Conservation (phyloP, 2,888 invertebrate species). For the Caenorhabditis wallacei region DNA sequence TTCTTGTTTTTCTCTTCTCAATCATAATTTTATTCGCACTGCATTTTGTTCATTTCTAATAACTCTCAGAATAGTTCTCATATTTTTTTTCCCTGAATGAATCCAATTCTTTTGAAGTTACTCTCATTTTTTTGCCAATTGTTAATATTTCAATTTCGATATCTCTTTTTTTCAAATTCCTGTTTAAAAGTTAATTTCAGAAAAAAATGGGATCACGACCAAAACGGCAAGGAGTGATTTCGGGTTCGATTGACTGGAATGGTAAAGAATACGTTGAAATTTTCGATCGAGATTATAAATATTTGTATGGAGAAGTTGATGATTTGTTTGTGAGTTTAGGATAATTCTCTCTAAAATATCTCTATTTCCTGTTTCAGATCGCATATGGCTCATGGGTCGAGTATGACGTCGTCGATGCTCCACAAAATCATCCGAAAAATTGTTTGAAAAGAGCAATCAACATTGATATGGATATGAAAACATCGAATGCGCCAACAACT, state of each 20-base stretch:
- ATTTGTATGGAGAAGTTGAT: constrained; percentile 30
- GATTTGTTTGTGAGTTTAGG: constrained; percentile 28
- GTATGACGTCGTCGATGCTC: constrained; percentile 2
- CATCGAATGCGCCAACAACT: constrained; percentile 27
- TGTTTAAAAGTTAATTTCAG: no score
- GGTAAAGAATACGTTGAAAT: constrained; percentile 19
- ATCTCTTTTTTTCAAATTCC: not conserved
- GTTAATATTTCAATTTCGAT: not conserved
- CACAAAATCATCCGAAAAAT: constrained; percentile 17
- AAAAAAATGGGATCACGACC: not conserved
- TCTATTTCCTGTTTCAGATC: not conserved
- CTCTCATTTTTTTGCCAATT: not conserved
- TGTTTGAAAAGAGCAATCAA: constrained; percentile 1
- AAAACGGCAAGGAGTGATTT: constrained; percentile 21
- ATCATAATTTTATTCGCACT: not conserved
- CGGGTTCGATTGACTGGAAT: constrained; percentile 4
- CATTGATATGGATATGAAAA: constrained; percentile 20
- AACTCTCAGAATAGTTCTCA: not conserved
- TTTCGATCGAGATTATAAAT: constrained; percentile 26
- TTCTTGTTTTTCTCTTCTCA: not conserved
- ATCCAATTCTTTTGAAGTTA: not conserved
- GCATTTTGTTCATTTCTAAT: not conserved
- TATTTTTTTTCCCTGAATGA: not conserved
- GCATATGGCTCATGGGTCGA: constrained; percentile 33
- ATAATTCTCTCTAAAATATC: not conserved